A percentile compares a stretch with the other conserved stretches of the same genome.
phyloP scores from a whole-genome alignment of 2,797 vertebrate genomes.

The Hippoglossus hippoglossus region DNA sequence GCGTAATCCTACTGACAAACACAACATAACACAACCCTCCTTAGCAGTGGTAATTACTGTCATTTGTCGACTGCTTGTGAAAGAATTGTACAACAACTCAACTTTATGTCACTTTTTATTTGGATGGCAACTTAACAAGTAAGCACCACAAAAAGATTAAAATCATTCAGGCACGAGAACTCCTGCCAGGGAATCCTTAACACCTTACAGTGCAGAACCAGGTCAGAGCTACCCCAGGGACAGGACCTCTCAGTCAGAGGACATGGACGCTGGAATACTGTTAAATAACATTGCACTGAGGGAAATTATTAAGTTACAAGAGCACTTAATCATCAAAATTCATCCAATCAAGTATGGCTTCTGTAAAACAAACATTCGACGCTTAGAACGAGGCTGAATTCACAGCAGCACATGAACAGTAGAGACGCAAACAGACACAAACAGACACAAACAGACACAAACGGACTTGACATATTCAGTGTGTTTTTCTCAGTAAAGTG shows the following conservation, averaged over 20 bases:
- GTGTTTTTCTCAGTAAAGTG: conserved; percentile 18
- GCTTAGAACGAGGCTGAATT: conserved; percentile 27
- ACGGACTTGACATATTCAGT: conserved; percentile 22
- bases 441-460: conserved; percentile 32
- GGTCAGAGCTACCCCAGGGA: conserved; percentile 14
- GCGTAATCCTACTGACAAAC: too few species aligned
- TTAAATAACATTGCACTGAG: conserved; percentile 54
- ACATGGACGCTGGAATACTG: conserved; percentile 44
- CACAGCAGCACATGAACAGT: conserved; percentile 6
- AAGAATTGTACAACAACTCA: conserved; percentile 1
- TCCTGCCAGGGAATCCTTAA: conserved; percentile 22
- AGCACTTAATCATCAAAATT: conserved; percentile 54
- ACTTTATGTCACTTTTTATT: conserved; percentile 56
- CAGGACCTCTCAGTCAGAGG: conserved; percentile 35
- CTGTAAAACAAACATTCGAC: conserved; percentile 51
- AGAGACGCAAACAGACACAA: conserved; percentile 22
- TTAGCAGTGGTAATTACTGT: neutral
- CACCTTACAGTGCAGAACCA: neutral
- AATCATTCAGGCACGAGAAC: conserved; percentile 29
- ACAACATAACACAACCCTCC: too few species aligned
- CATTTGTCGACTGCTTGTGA: neutral
- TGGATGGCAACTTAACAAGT: conserved; percentile 42
- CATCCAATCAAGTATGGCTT: conserved; percentile 68
- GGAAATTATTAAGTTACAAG: conserved; percentile 36
- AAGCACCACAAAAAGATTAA: conserved; percentile 30